phyloP scores from a whole-genome alignment of 1,140 invertebrate species.

The Gryon sp. region DNA sequence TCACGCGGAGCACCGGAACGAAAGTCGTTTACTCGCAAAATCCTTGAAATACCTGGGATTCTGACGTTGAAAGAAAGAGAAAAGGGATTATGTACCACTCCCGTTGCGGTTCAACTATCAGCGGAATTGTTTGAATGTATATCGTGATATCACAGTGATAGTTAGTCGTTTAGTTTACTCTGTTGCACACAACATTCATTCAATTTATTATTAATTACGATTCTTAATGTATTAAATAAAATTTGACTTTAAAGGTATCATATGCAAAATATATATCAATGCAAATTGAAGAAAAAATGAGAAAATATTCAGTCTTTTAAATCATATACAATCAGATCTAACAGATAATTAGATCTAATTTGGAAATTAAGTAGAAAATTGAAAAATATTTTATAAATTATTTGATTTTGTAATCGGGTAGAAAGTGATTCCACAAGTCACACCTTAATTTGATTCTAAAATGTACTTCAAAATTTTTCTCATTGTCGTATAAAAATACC shows the following conservation, averaged over 20 bases:
- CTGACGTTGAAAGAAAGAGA: conserved; percentile 55
- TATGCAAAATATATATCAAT: not conserved
- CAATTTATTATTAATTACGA: not conserved
- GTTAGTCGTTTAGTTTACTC: conserved; percentile 4
- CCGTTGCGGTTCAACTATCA: conserved; percentile 51
- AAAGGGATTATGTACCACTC: conserved; percentile 59
- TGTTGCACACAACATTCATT: conserved; percentile 5
- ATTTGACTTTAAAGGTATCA: too few relatives aligned
- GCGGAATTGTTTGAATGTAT: conserved; percentile 45
- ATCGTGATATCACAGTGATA: conserved; percentile 44
- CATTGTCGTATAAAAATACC: too few relatives aligned
- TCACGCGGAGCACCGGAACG: conserved; percentile 50
- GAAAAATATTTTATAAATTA: too few relatives aligned
- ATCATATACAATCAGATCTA: too few relatives aligned
- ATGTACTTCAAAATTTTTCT: too few relatives aligned
- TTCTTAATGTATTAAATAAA: not conserved
- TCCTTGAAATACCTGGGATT: conserved; percentile 58
- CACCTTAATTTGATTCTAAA: too few relatives aligned
- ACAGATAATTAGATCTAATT: too few relatives aligned
- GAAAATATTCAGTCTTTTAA: too few relatives aligned
- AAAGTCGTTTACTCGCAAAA: conserved; percentile 50
- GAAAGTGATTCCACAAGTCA: too few relatives aligned
- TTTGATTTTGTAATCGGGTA: too few relatives aligned
- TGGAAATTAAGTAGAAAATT: too few relatives aligned
- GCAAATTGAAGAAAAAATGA: too few relatives aligned